Conservation (phyloP, 2,113 vertebrate species). For the Turnix velox region DNA sequence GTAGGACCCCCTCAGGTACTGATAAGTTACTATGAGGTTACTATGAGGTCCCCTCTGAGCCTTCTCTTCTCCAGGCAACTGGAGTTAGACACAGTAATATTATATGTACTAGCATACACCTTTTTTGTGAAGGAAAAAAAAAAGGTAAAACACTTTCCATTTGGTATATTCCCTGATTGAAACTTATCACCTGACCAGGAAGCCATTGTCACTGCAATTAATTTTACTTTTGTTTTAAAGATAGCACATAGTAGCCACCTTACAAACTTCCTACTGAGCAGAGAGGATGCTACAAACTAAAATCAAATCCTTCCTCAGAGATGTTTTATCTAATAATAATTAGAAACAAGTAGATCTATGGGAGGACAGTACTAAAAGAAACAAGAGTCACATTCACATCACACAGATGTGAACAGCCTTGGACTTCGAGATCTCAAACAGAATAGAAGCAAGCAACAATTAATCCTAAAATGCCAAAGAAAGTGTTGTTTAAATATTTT, state of each 20-base stretch:
- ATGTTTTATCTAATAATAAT: background rate
- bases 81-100: background rate
- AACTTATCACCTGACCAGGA: background rate
- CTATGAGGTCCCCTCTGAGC: too few species aligned
- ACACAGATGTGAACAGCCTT: background rate
- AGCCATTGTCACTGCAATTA: background rate
- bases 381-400: background rate
- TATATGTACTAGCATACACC: background rate
- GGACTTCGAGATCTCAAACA: background rate
- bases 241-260: background rate
- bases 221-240: background rate
- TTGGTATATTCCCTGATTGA: background rate
- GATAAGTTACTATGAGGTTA: too few species aligned
- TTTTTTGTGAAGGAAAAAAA: background rate
- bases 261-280: background rate
- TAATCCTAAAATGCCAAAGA: background rate
- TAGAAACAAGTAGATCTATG: background rate
- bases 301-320: background rate
- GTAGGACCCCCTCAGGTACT: too few species aligned
- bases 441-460: background rate
- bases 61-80: too few species aligned
- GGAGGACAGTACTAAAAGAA: background rate
- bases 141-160: constrained; percentile 18
- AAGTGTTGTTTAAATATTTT: background rate
- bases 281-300: background rate